Percentiles rank a stretch among this genome's conserved stretches.
These are phyloP conservation scores for Olivierus martensii DNA, from an alignment of 1,140 invertebrate species.

Conservation along the genomic window DNA sequence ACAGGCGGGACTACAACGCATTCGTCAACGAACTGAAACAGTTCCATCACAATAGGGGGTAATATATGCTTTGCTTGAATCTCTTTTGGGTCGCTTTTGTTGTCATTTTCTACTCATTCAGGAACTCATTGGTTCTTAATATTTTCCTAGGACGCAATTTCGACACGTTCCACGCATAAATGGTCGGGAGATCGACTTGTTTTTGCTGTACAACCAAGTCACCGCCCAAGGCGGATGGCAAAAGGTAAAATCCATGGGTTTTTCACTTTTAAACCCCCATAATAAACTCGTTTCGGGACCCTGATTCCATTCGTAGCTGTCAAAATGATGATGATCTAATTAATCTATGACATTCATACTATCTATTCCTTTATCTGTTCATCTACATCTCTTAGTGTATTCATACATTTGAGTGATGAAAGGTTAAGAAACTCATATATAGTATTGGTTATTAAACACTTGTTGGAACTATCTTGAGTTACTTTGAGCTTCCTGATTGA, in stretches of 20 bases:
- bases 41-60: constrained; percentile 18
- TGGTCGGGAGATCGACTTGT: constrained; percentile 18
- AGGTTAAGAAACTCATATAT: too few relatives aligned
- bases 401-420: too few relatives aligned
- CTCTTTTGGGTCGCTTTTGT: background rate
- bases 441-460: too few relatives aligned
- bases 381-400: too few relatives aligned
- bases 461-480: too few relatives aligned
- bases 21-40: constrained; percentile 17
- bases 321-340: too few relatives aligned
- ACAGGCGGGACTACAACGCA: constrained; percentile 14
- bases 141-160: constrained; percentile 17
- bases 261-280: background rate
- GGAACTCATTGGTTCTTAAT: background rate
- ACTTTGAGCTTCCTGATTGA: too few relatives aligned
- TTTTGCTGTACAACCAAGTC: constrained; percentile 17
- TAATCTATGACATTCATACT: too few relatives aligned
- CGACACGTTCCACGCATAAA: constrained; percentile 16
- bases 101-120: background rate
- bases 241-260: constrained; percentile 11
- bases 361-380: too few relatives aligned
- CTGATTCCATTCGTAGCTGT: too few relatives aligned
- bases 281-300: too few relatives aligned
- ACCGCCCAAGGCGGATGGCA: constrained; percentile 16
- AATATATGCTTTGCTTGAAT: background rate